Conservation (phyloP, 2,113 vertebrate genomes). For the Sminthopsis crassicaudata region DNA sequence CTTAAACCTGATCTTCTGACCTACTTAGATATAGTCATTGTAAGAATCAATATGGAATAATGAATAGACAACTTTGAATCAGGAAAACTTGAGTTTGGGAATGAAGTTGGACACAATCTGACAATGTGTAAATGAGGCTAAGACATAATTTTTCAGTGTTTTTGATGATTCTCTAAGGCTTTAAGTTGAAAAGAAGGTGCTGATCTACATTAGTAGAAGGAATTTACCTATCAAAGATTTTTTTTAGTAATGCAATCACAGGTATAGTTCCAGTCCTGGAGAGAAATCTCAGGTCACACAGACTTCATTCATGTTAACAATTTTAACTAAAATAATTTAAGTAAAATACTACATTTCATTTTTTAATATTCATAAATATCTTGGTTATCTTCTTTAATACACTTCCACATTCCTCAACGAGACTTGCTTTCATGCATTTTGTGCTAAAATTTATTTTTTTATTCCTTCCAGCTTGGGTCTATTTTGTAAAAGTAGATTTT, state of each 20-base stretch:
- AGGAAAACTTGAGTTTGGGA: background rate
- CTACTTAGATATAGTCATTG: background rate
- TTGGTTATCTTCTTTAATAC: background rate
- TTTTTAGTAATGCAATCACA: background rate
- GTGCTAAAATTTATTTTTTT: fast-evolving
- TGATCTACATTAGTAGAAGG: background rate
- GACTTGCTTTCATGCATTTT: background rate
- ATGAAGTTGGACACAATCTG: background rate
- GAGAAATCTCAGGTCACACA: background rate
- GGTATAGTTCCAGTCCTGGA: background rate
- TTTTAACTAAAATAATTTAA: background rate
- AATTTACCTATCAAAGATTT: background rate
- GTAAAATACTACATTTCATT: background rate
- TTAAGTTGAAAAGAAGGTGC: background rate
- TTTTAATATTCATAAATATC: fast-evolving
- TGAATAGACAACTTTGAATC: background rate
- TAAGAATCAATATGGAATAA: background rate
- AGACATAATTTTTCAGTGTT: background rate
- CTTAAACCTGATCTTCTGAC: background rate
- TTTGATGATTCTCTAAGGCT: background rate
- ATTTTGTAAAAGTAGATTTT: slow-evolving; percentile 26
- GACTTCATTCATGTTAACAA: background rate
- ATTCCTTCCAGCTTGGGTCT: slow-evolving; percentile 1
- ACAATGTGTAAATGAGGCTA: background rate
- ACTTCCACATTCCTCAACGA: fast-evolving